Base-by-base conservation (phyloP, 1,140 invertebrate species). In the Drosophila littoralis region DNA sequence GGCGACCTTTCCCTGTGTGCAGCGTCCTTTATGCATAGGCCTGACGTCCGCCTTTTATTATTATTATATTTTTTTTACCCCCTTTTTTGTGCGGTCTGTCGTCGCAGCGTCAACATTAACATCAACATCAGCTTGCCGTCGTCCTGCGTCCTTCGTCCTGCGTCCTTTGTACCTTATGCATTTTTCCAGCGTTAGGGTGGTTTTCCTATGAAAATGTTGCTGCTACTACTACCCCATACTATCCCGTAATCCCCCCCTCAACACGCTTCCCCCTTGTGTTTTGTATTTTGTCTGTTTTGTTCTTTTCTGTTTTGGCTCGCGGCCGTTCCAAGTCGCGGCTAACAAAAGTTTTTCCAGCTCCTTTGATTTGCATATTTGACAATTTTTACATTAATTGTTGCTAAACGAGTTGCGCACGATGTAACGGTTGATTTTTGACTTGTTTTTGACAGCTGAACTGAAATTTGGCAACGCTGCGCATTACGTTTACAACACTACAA, bases 131-230 rank as follows among this genome's bases (percentile, higher is more conserved):
- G 63, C 77, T 57, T 60, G 33, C 46, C 75, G 61, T 48, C 66
- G 61, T 73, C 73, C 81, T 60, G 79, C 76, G 67, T 64, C 73
- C 81, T 60, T 84, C 76, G 67, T 64, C 67, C 81, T 60, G 75
- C 76, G 67, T 64, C 67, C 59, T 77, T 73, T 77, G 71, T 80
- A 61, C 75, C 67, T 52, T 77, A 63, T 76, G 69, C 74, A 77
- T 65, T 74, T 42, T 48, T 32, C 12, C 35, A 65, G 50, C 63
- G 67, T 33, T 46, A 66, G 81, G 77, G 81, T 84, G 81, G 81
- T 75, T 81, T 85, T 85, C 75, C 81, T 76, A 77, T 83, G 38
- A 85, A 85, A 36, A 74, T 78, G 68, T 75, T 81, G 45, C n/a
- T 36, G 10, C 52, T 15, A 12, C 61, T n/a, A n/a, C n/a, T n/a